Evolutionary conservation across 2,797 vertebrate species (phyloP), one percentile per base, ranked within the genome.

Genomic region (Hyperoplus immaculatus): DNA sequence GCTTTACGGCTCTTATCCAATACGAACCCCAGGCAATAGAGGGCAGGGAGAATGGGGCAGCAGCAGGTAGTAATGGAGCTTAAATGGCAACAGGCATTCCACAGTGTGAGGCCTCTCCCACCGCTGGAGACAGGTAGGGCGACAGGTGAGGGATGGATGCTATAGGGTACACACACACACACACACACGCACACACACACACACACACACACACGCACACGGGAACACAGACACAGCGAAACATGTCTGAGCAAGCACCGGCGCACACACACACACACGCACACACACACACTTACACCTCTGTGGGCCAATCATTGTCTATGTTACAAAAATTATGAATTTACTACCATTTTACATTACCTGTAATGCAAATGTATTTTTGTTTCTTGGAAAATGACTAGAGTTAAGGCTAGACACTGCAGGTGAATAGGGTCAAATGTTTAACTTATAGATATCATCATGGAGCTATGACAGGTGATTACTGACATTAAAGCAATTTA

Each of bases 51-150:
- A 95, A 96, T 92, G 84, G 90, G 89, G 58, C 87, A 87, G 86
- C 94, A 90, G 93, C 96, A 96, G 96, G 95, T 96, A 96, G 95
- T 96, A 96, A 96, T 96, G 91, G 93, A 89, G 85, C 92, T 94
- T 95, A 94, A 95, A 95, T 93, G 91, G 94, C 93, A 94, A 94
- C 94, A 94, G 93, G 94, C 92, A 95, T 96, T 96, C 95, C 95
- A 89, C 91, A 81, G 90, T 88, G 89, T 87, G 93, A 90, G 60
- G 79, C 93, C 86, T 90, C 85, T 89, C 92, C 89, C 86, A 73
- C 84, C 81, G 86, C 84, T 66, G 89, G 84, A 90, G 87, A 86
- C 90, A 78, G 56, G 70, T 18, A 66, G 75, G 76, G 82, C 68
- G 64, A 87, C 88, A 91, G 88, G 85, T 90, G 85, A 89, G 83